These are phyloP conservation scores for Perithous albicinctus DNA, from an alignment of 2,888 invertebrate genomes.

Conservation along the genomic window DNA sequence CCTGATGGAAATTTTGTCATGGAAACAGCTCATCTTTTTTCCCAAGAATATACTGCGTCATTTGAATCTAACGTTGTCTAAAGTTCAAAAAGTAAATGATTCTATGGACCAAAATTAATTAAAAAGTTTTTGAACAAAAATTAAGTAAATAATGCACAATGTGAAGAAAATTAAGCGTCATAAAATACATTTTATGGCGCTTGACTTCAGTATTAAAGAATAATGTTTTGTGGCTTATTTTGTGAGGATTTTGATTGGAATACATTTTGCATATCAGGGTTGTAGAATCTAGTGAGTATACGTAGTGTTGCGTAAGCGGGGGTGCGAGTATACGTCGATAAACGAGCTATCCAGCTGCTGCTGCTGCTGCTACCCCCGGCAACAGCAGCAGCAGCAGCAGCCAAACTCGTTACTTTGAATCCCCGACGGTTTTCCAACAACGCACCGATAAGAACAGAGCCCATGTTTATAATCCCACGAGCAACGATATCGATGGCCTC, in stretches of 20 bases:
- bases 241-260: background rate
- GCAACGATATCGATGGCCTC: conserved; percentile 8
- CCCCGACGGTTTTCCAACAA: conserved; percentile 35
- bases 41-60: too few relatives aligned
- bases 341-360: conserved; percentile 52
- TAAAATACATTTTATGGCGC: background rate
- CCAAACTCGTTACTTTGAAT: conserved; percentile 22
- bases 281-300: background rate
- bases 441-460: conserved; percentile 29
- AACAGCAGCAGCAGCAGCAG: conserved; percentile 45
- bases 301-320: conserved; percentile 61
- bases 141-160: too few relatives aligned
- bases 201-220: background rate
- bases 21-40: too few relatives aligned
- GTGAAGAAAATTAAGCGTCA: too few relatives aligned
- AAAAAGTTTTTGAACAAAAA: too few relatives aligned
- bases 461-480: background rate
- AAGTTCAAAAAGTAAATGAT: too few relatives aligned
- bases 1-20: too few relatives aligned
- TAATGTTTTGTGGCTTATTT: background rate
- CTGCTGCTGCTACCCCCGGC: conserved; percentile 48
- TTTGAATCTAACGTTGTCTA: too few relatives aligned
- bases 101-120: background rate
- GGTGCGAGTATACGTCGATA: conserved; percentile 66
- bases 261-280: background rate